Percentiles rank a stretch among this genome's conserved stretches.
Evolutionary conservation across 2,113 vertebrate genomes (phyloP).

Genomic region (Callocephalon fimbriatum): DNA sequence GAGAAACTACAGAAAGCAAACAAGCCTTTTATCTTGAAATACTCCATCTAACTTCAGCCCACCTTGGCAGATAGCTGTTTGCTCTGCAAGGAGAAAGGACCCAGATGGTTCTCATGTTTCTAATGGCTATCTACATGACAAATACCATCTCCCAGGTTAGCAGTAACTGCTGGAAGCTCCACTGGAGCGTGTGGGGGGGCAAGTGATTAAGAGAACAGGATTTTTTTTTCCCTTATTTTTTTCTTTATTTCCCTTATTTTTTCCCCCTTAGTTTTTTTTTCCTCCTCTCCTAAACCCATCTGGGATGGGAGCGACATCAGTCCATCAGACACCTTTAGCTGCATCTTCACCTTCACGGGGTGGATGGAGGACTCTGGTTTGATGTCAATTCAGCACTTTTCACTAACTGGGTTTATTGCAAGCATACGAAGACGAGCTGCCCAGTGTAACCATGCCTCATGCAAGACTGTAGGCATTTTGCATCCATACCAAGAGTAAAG

Average conservation of each 20-base stretch:
- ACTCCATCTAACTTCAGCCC: slow-evolving; percentile 28
- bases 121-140: slow-evolving; percentile 36
- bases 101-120: slow-evolving; percentile 60
- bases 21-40: slow-evolving; percentile 50
- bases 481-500: neutral
- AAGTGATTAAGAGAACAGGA: neutral
- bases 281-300: neutral
- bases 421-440: rapidly evolving
- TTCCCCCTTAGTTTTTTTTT: neutral
- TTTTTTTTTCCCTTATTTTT: neutral
- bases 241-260: neutral
- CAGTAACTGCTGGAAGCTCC: neutral
- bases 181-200: neutral
- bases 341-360: neutral
- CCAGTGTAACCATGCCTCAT: neutral
- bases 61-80: slow-evolving; percentile 52
- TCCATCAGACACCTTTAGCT: neutral
- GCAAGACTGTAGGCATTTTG: neutral
- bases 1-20: neutral
- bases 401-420: neutral
- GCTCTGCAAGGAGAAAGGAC: slow-evolving; percentile 25
- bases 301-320: neutral
- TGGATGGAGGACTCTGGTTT: neutral
- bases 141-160: neutral
- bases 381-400: neutral